Base-by-base conservation (phyloP, 2,888 invertebrate species). In the Polydrusus pterygomalis region DNA sequence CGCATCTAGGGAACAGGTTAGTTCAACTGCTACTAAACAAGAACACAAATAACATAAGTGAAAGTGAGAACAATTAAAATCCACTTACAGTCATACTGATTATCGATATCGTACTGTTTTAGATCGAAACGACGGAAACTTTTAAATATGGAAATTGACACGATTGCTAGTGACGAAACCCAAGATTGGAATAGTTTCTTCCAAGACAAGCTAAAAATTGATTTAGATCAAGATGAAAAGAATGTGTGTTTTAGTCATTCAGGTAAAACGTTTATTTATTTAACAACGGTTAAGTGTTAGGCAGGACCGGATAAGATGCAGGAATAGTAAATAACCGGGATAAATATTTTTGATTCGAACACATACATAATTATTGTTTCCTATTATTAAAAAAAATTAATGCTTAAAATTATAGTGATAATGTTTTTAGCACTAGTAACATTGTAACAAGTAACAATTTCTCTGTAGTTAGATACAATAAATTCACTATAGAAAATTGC, bases 181-280 rank as follows among this genome's bases (percentile, higher is more conserved):
- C 15, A 38, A n/a, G 75, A 75, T 38, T 75, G 75, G 75, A 64
- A 65, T 54, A 8, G 5, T 6, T 75, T 58, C 56, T 75, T 75
- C 20, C 70, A 70, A 60, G 56, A 58, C 34, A 60, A 70, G 2
- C 60, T 75, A 25, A 64, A 75, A 17, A 40, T 60, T n/a, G 65
- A 75, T 15, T 49, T 70, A 9, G 65, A 70, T 20, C 49, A 64
- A 40, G 70, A 67, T n/a, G 45, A 70, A 25, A 51, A 68, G 6
- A 70, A 51, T 65, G 34, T 60, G 17, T 75, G 75, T 18, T 75
- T 47, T 38, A 70, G 20, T n/a, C 65, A 75, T 11, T 75, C 75
- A 6, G 75, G 75, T 75, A 65, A 43, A 43, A 25, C n/a, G 18
- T 18, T 47, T 17, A 47, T 8, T 6, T n/a, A 1, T 1, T 2